Evolutionary conservation across 2,888 invertebrate genomes (phyloP).

Genomic region (Lepetodrilus schrolli): DNA sequence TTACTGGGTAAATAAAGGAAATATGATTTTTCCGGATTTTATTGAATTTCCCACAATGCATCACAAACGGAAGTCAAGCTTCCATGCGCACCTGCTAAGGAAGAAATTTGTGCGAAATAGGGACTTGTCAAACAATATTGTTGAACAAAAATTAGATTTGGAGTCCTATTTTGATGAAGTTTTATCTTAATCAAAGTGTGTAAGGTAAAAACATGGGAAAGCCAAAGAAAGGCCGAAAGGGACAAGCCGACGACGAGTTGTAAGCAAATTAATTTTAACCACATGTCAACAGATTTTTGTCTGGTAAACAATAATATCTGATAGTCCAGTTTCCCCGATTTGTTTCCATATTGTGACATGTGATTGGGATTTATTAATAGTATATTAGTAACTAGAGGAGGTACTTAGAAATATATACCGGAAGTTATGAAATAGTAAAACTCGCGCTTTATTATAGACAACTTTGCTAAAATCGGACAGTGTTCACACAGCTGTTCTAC

Average conservation of each 20-base stretch:
- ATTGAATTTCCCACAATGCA: slow-evolving; percentile 1
- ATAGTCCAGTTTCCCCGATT: too few relatives aligned
- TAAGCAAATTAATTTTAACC: slow-evolving; percentile 32
- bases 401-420: too few relatives aligned
- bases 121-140: neutral
- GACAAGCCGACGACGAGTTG: slow-evolving; percentile 55
- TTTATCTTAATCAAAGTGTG: neutral
- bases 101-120: neutral
- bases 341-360: too few relatives aligned
- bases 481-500: too few relatives aligned
- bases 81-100: slow-evolving; percentile 33
- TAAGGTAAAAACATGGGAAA: slow-evolving; percentile 58
- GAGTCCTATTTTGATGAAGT: neutral
- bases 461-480: too few relatives aligned
- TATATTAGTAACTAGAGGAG: too few relatives aligned
- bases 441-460: too few relatives aligned
- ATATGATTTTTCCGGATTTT: slow-evolving; percentile 1
- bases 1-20: too few relatives aligned
- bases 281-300: neutral
- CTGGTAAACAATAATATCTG: too few relatives aligned
- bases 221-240: slow-evolving; percentile 67
- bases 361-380: too few relatives aligned
- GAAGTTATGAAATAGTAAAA: too few relatives aligned
- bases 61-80: slow-evolving; percentile 14
- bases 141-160: neutral